Percentiles rank a stretch among this genome's conserved stretches.
phyloP scores from a whole-genome alignment of 2,113 vertebrate genomes.

The Scolopax mira region DNA sequence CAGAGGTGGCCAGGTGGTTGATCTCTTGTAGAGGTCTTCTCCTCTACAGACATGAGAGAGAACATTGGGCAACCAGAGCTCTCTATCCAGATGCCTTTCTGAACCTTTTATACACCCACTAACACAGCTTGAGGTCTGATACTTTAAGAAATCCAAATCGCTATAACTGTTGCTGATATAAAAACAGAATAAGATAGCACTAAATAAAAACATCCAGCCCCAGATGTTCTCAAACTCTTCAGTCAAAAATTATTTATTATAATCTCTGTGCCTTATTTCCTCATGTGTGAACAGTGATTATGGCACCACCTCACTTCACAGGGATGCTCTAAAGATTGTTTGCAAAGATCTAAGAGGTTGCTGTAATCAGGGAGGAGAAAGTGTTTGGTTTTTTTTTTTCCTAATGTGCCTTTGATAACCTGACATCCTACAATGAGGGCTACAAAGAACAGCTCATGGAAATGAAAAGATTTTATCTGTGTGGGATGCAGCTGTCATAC shows the following conservation, averaged over 20 bases:
- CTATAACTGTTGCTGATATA: not conserved
- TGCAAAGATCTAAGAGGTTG: not conserved
- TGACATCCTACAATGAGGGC: not conserved
- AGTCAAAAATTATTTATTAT: not conserved
- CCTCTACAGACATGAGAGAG: not conserved
- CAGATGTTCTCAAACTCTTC: not conserved
- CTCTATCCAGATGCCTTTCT: not conserved
- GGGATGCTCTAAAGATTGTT: not conserved
- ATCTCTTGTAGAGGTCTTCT: not conserved
- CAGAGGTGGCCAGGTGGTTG: not conserved
- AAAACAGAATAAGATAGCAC: not conserved
- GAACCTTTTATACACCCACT: not conserved
- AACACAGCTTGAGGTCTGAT: not conserved
- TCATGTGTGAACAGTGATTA: not conserved
- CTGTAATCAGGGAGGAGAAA: not conserved
- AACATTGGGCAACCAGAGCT: not conserved
- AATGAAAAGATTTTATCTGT: conserved; percentile 27
- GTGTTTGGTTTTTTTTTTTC: not conserved
- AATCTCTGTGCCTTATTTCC: not conserved
- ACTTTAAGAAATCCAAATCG: not conserved
- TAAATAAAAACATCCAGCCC: not conserved
- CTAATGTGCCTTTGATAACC: conserved; percentile 10
- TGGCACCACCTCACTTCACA: not conserved
- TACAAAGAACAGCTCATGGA: not conserved
- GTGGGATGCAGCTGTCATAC: not conserved